phyloP scores from a whole-genome alignment of 2,113 vertebrate genomes.

The Triplophysa rosa region DNA sequence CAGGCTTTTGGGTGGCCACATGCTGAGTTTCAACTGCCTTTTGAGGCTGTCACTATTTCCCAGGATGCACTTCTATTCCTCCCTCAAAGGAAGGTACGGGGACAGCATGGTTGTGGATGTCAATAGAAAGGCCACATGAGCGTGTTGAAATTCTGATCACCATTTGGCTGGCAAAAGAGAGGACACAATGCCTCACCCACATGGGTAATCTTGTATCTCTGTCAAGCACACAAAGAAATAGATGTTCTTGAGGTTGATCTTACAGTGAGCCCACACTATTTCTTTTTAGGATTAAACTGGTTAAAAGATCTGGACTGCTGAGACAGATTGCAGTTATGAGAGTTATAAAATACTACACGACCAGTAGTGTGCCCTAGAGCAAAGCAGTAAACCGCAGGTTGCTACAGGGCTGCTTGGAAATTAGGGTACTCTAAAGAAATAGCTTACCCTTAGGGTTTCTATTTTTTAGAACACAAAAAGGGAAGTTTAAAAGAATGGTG shows the following conservation, averaged over 20 bases:
- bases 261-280: not conserved
- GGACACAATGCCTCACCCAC: constrained; percentile 5
- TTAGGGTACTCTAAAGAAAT: too few relatives aligned
- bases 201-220: not conserved
- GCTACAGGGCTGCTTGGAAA: too few relatives aligned
- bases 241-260: not conserved
- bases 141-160: not conserved
- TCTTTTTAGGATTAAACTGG: not conserved
- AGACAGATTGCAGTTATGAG: not conserved
- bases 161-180: not conserved
- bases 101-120: not conserved
- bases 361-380: too few relatives aligned
- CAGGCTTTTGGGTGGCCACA: constrained; percentile 21
- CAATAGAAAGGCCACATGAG: constrained; percentile 9
- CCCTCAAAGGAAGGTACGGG: not conserved
- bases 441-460: too few relatives aligned
- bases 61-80: not conserved
- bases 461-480: too few relatives aligned
- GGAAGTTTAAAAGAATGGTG: too few relatives aligned
- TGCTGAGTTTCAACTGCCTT: constrained; percentile 24
- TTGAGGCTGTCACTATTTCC: constrained; percentile 3
- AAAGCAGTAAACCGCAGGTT: too few relatives aligned
- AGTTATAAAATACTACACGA: not conserved
- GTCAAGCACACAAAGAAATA: not conserved
- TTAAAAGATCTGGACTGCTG: not conserved